These are phyloP conservation scores for Xiphydria camelus DNA, from an alignment of 2,888 invertebrate species.

Conservation along the genomic window DNA sequence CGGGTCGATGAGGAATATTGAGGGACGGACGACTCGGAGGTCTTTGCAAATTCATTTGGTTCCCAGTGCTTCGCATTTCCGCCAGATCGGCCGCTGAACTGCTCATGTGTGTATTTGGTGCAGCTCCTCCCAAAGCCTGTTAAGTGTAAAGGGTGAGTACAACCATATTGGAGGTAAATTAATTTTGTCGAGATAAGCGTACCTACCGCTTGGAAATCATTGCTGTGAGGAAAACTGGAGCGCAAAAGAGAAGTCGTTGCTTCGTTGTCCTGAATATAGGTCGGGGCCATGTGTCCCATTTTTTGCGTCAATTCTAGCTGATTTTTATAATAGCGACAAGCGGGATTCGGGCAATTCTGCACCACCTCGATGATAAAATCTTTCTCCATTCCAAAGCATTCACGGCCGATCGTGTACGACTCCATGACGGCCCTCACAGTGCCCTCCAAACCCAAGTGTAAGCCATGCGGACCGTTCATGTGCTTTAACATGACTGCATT, in stretches of 20 bases:
- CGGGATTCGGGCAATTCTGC: slow-evolving; percentile 85
- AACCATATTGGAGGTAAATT: too few relatives aligned
- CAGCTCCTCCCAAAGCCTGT: slow-evolving; percentile 41
- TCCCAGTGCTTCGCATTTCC: slow-evolving; percentile 44
- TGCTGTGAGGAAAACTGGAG: slow-evolving; percentile 47
- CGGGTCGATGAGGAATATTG: slow-evolving; percentile 53
- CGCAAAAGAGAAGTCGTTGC: slow-evolving; percentile 47
- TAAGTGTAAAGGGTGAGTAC: too few relatives aligned
- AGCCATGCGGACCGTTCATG: slow-evolving; percentile 85
- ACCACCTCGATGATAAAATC: slow-evolving; percentile 88
- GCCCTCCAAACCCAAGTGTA: slow-evolving; percentile 81
- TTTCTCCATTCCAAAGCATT: slow-evolving; percentile 87
- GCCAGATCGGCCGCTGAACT: slow-evolving; percentile 42
- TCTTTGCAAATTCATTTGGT: slow-evolving; percentile 52
- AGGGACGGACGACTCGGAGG: slow-evolving; percentile 54
- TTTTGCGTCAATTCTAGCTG: slow-evolving; percentile 68
- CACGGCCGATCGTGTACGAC: slow-evolving; percentile 81
- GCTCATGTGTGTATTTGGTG: slow-evolving; percentile 46
- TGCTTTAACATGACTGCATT: slow-evolving; percentile 90
- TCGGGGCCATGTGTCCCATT: slow-evolving; percentile 51
- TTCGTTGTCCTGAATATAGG: slow-evolving; percentile 52
- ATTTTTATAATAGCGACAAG: slow-evolving; percentile 85
- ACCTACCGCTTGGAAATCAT: slow-evolving; percentile 47
- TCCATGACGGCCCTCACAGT: slow-evolving; percentile 85
- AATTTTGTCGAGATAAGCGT: neutral